A percentile compares a stretch with the other conserved stretches of the same genome.
These are phyloP conservation scores for Nomada fucata DNA, from an alignment of 2,888 invertebrate genomes.

Conservation along the genomic window DNA sequence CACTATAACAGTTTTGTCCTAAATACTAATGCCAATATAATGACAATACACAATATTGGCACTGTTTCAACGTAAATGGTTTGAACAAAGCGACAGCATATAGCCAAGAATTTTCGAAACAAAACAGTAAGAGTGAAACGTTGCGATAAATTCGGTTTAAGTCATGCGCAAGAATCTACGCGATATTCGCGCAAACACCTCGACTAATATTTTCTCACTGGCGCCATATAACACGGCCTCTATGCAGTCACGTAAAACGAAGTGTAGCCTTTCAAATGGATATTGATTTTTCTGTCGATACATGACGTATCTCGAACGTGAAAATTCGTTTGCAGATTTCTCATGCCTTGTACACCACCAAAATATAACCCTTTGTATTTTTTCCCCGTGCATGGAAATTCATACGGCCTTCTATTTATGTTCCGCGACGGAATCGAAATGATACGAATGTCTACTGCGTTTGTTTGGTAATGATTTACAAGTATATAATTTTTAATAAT, in stretches of 20 bases:
- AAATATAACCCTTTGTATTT: slow-evolving; percentile 29
- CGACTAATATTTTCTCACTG: slow-evolving; percentile 12
- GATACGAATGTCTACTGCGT: neutral
- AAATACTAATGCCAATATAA: no score
- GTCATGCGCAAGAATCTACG: neutral
- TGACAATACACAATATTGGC: no score
- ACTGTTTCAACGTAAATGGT: no score
- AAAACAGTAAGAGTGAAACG: neutral
- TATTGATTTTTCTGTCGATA: slow-evolving; percentile 47
- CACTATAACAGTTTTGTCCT: no score
- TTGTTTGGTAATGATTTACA: neutral
- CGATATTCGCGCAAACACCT: neutral
- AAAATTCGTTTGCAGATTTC: slow-evolving; percentile 36
- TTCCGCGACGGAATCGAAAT: slow-evolving; percentile 3
- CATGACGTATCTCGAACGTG: slow-evolving; percentile 12
- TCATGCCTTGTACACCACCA: slow-evolving; percentile 5
- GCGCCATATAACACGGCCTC: slow-evolving; percentile 6
- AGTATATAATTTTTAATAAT: neutral
- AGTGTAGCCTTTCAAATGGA: slow-evolving; percentile 37
- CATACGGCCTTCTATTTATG: slow-evolving; percentile 13
- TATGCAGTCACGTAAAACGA: slow-evolving; percentile 12
- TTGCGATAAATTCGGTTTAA: neutral
- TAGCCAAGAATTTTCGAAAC: no score
- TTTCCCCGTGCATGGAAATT: neutral
- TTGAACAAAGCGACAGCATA: no score